Percentiles rank a stretch among this genome's conserved stretches.
phyloP scores from a whole-genome alignment of 2,888 invertebrate genomes.

The Lingula anatina region DNA sequence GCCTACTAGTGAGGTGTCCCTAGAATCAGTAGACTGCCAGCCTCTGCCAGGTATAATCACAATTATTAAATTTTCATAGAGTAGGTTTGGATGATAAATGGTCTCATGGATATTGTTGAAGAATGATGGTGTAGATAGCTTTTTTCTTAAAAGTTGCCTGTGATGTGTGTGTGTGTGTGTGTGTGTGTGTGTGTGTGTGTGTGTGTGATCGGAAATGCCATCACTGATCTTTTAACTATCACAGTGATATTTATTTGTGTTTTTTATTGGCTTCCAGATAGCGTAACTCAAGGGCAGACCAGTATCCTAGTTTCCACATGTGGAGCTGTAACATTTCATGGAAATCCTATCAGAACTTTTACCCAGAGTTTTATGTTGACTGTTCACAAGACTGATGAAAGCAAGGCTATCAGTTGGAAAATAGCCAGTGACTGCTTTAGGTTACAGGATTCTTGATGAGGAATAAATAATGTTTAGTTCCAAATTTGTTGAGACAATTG shows the following conservation, averaged over 20 bases:
- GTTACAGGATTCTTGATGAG: constrained; percentile 60
- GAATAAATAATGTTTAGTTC: too few species aligned
- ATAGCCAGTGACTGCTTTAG: constrained; percentile 85
- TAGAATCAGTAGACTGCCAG: constrained; percentile 81
- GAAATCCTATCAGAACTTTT: constrained; percentile 51
- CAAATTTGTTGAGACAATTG: too few species aligned
- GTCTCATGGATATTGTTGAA: too few species aligned
- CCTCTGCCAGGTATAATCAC: constrained; percentile 62
- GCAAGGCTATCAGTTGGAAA: constrained; percentile 87
- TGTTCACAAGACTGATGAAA: constrained; percentile 33
- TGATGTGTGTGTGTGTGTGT: too few species aligned
- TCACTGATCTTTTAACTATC: too few species aligned
- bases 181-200: too few species aligned
- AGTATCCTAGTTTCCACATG: constrained; percentile 79
- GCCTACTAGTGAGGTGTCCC: constrained; percentile 72
- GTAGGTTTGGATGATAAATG: too few species aligned
- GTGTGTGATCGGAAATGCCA: too few species aligned
- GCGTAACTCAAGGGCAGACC: constrained; percentile 69
- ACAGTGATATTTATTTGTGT: neutral
- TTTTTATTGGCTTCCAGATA: constrained; percentile 56
- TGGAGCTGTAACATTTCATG: constrained; percentile 73
- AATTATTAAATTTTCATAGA: neutral
- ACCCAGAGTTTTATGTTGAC: constrained; percentile 76
- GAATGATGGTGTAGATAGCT: too few species aligned
- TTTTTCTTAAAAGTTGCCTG: too few species aligned